Conservation (phyloP, 2,888 invertebrate genomes). For the Chrysolina oricalcia region DNA sequence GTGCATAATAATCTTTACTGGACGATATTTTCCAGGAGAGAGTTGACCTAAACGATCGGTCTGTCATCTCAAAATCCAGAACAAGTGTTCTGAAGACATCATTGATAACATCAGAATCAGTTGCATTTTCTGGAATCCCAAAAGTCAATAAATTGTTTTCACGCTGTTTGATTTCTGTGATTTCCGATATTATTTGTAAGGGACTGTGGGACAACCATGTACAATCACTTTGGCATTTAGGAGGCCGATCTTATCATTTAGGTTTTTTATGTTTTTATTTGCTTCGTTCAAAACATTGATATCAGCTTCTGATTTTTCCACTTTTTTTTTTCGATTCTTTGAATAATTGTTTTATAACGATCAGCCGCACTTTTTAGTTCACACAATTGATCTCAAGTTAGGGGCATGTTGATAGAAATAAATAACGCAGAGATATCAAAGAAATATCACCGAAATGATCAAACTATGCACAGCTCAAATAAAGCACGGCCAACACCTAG, state of each 20-base stretch:
- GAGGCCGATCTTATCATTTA: slow-evolving; percentile 21
- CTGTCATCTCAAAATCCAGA: neutral
- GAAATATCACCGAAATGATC: no score
- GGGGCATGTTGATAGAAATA: neutral
- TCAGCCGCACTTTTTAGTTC: neutral
- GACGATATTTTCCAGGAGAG: neutral
- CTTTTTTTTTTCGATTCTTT: neutral
- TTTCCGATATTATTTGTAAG: slow-evolving; percentile 16
- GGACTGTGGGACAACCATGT: slow-evolving; percentile 16
- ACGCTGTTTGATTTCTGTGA: slow-evolving; percentile 23
- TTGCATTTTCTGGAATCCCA: slow-evolving; percentile 14
- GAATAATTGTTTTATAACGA: neutral
- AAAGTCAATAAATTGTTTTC: slow-evolving; percentile 25
- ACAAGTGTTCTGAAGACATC: neutral
- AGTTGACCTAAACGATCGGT: slow-evolving; percentile 18
- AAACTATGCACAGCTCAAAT: no score
- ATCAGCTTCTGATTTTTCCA: neutral
- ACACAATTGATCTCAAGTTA: neutral
- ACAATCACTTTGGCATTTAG: slow-evolving; percentile 22
- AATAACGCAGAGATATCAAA: no score
- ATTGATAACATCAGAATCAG: neutral
- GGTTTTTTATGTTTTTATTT: slow-evolving; percentile 23
- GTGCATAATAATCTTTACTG: neutral
- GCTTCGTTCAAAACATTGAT: neutral
- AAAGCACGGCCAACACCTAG: no score